Percentiles rank a stretch among this genome's conserved stretches.
phyloP scores from a whole-genome alignment of 2,797 vertebrate species.

The Chelonia mydas region DNA sequence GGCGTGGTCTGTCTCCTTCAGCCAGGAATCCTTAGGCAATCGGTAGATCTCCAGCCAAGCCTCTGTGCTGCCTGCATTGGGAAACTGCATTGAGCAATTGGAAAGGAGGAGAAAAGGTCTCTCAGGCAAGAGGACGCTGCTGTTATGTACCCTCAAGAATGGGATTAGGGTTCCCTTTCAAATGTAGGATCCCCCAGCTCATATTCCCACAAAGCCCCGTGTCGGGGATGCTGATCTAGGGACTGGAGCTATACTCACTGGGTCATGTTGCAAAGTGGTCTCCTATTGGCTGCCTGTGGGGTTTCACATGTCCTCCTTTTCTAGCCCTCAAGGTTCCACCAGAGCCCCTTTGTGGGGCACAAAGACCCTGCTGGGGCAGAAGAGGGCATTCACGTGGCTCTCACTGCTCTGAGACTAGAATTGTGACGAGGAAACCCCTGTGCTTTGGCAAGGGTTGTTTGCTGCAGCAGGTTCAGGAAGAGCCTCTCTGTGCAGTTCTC shows the following conservation, averaged over 20 bases:
- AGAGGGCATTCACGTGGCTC: neutral
- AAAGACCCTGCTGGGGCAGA: neutral
- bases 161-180: neutral
- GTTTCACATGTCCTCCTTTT: neutral
- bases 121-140: neutral
- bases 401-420: neutral
- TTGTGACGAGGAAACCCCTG: neutral
- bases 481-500: neutral
- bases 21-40: slow-evolving; percentile 88
- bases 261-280: neutral
- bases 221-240: neutral
- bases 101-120: slow-evolving; percentile 49
- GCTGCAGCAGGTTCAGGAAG: neutral
- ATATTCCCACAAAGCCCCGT: neutral
- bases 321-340: neutral
- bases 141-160: neutral
- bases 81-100: slow-evolving; percentile 66
- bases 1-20: slow-evolving; percentile 81
- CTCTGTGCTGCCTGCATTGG: slow-evolving; percentile 81
- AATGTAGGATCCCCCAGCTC: neutral
- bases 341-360: neutral
- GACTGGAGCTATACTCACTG: neutral
- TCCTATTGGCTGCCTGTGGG: neutral
- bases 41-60: slow-evolving; percentile 89
- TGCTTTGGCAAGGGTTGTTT: neutral